Base-by-base conservation (phyloP, 2,888 invertebrate genomes). In the Dermolepida albohirtum region DNA sequence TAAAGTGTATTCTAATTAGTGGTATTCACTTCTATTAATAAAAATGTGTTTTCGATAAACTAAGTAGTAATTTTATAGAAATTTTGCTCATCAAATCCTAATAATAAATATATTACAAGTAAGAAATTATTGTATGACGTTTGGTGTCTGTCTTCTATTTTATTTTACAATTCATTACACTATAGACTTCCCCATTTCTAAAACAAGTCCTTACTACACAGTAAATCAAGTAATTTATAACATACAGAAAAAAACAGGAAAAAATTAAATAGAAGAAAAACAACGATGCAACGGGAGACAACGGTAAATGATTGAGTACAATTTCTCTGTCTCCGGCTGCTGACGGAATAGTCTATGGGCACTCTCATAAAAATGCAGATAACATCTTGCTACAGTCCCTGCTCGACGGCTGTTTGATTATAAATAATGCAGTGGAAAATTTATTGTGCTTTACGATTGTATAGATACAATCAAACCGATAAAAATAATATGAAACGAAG, bases 321-420 rank as follows among this genome's bases (percentile, higher is more conserved):
- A 49, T 49, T 49, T 49, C 17, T 49, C 49, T 22, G 49, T 49
- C 49, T 49, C 44, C 49, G 22, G 49, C 17, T 49, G 16, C 17
- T 49, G 22, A 49, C 17, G 22, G 34, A 34, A 34, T 34, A 34
- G 4, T 34, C 17, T 17, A 22, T 17, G 17, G 11, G n/a, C 4
- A 49, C 11, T 11, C 49, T 17, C 49, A 22, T 49, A 49, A 49
- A 49, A 49, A 49, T 11, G 22, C 49, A 22, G 49, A 49, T 49
- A 49, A 49, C 22, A 49, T 49, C 49, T 49, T 49, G 34, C 34
- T 6, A 10, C 34, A 34, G 34, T 34, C 34, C 6, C 34, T 34
- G 34, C 34, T 34, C 6, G 34, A 34, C 34, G 34, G 10, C 34
- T 34, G 34, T 34, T 34, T 34, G 34, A 34, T 34, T 34, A 10